Conservation (phyloP, 2,888 invertebrate species). For the Sphinx pinastri region DNA sequence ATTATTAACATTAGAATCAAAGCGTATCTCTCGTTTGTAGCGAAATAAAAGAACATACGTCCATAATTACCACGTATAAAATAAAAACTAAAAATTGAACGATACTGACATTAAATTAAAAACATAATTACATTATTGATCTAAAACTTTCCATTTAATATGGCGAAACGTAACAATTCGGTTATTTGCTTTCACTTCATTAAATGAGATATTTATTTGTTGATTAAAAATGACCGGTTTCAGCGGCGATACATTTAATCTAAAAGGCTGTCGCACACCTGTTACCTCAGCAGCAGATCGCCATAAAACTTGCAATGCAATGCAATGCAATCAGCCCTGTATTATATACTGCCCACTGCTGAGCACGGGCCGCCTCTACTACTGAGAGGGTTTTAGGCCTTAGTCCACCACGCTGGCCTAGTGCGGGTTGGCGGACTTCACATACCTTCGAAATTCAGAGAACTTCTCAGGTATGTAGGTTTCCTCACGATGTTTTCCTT, state of each 20-base stretch:
- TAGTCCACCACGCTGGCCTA: too few species aligned
- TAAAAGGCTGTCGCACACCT: not conserved
- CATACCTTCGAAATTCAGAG: too few species aligned
- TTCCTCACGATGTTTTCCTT: too few species aligned
- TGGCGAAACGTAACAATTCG: slow-evolving; percentile 13
- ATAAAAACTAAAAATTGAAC: not conserved
- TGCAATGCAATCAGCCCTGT: too few species aligned
- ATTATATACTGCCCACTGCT: too few species aligned
- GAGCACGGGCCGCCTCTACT: too few species aligned
- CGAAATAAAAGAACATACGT: not conserved
- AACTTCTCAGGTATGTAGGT: too few species aligned
- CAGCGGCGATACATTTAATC: not conserved
- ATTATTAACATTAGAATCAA: too few species aligned
- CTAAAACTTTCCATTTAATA: slow-evolving; percentile 11
- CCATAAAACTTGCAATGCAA: too few species aligned
- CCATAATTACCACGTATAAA: not conserved
- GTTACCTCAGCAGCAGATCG: too few species aligned
- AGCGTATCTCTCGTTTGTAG: not conserved
- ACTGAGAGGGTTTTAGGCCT: too few species aligned
- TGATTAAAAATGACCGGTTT: not conserved
- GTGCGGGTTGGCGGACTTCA: too few species aligned
- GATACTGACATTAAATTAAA: slow-evolving; percentile 1
- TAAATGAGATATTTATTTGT: slow-evolving; percentile 3
- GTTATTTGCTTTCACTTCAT: slow-evolving; percentile 20
- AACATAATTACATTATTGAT: slow-evolving; percentile 12